Percentiles rank a stretch among this genome's conserved stretches.
Evolutionary conservation across 1,140 invertebrate species (phyloP).

Genomic region (Paralvinella palmiformis): DNA sequence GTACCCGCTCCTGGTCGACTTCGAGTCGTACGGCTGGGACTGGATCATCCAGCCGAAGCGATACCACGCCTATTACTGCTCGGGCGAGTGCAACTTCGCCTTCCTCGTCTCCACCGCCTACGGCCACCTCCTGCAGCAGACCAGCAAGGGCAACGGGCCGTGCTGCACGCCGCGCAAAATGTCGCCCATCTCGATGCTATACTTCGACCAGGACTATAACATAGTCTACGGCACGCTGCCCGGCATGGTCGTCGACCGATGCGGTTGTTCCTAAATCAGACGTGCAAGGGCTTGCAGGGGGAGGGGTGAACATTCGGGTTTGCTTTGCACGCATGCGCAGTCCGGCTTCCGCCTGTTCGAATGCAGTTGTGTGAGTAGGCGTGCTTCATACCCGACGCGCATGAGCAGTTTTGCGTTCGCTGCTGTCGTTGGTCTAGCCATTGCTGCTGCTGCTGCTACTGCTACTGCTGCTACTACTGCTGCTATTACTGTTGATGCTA

Average conservation of each 20-base stretch:
- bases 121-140: conserved; percentile 55
- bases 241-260: conserved; percentile 94
- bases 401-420: too few relatives aligned
- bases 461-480: too few relatives aligned
- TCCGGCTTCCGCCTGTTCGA: too few relatives aligned
- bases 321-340: too few relatives aligned
- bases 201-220: conserved; percentile 82
- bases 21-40: conserved; percentile 94
- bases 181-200: conserved; percentile 85
- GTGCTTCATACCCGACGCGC: too few relatives aligned
- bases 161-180: conserved; percentile 93
- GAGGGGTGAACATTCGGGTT: too few relatives aligned
- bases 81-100: conserved; percentile 81
- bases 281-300: too few relatives aligned
- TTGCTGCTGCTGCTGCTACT: too few relatives aligned
- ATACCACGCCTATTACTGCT: conserved; percentile 91
- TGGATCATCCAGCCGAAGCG: conserved; percentile 97
- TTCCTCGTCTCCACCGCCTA: conserved; percentile 6
- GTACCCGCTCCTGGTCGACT: conserved; percentile 62
- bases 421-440: too few relatives aligned
- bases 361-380: too few relatives aligned
- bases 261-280: conserved; percentile 84
- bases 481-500: too few relatives aligned
- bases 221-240: conserved; percentile 90
- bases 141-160: conserved; percentile 62